Conservation (phyloP, 2,797 vertebrate species). For the Sparus aurata region DNA sequence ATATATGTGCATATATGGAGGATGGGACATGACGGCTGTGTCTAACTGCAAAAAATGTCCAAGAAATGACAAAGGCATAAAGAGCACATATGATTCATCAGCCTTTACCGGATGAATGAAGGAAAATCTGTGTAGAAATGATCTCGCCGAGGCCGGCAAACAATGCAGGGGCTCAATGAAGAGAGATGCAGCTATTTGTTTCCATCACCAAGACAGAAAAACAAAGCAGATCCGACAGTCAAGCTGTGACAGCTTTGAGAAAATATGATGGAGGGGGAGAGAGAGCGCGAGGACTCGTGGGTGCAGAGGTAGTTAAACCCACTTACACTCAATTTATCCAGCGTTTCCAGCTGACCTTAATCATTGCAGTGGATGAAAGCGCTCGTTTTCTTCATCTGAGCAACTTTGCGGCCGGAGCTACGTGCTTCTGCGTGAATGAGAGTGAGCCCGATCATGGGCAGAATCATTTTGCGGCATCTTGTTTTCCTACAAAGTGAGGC, state of each 20-base stretch:
- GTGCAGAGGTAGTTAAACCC: conserved; percentile 47
- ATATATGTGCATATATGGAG: conserved; percentile 17
- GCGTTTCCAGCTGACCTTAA: conserved; percentile 40
- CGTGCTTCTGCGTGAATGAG: conserved; percentile 6
- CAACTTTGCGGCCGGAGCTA: neutral
- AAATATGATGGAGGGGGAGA: conserved; percentile 13
- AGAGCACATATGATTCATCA: conserved; percentile 1
- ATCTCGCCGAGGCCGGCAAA: neutral
- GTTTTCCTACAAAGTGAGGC: neutral
- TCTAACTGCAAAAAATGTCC: neutral
- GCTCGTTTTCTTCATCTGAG: neutral
- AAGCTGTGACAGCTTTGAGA: conserved; percentile 18
- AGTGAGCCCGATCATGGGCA: neutral
- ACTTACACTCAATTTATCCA: conserved; percentile 56
- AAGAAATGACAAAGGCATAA: too few relatives aligned
- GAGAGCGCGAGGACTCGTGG: conserved; percentile 17
- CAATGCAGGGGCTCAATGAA: conserved; percentile 20
- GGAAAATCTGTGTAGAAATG: neutral
- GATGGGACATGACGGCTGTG: neutral
- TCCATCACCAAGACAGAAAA: conserved; percentile 3
- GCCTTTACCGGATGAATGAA: neutral
- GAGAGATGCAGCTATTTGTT: conserved; percentile 30
- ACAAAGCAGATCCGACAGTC: conserved; percentile 39
- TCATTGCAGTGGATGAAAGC: conserved; percentile 40
- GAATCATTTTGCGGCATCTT: conserved; percentile 6